Evolutionary conservation across 2,113 vertebrate genomes (phyloP).

Genomic region (Mustelus asterias): DNA sequence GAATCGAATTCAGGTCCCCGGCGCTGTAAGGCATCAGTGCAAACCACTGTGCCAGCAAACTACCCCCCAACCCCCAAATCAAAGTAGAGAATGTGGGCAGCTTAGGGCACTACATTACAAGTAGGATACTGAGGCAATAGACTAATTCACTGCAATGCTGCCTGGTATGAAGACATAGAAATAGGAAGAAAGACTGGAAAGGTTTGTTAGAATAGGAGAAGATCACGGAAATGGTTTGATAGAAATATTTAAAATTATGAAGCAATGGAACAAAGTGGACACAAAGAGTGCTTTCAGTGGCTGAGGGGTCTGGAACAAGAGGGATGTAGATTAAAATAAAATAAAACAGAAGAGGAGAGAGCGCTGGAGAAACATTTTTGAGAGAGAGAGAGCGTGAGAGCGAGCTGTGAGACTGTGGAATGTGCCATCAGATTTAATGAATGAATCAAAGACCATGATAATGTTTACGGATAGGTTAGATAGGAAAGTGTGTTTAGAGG

Average conservation of each 20-base stretch:
- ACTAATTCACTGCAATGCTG: background rate
- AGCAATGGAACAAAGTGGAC: background rate
- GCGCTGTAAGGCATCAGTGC: too few species aligned
- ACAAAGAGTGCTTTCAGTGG: background rate
- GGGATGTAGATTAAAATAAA: background rate
- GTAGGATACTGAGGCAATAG: background rate
- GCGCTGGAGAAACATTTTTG: background rate
- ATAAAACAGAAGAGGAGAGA: background rate
- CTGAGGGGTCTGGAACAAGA: background rate
- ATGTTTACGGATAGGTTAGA: background rate
- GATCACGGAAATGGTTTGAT: too few species aligned
- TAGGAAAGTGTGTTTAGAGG: too few species aligned
- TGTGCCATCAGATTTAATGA: background rate
- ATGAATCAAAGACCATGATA: background rate
- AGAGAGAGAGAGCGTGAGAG: background rate
- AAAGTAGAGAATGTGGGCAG: too few species aligned
- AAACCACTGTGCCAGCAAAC: too few species aligned
- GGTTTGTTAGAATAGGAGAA: background rate
- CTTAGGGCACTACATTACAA: background rate
- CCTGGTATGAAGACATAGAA: background rate
- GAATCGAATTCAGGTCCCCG: too few species aligned
- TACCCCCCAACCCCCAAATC: too few species aligned
- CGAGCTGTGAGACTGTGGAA: background rate
- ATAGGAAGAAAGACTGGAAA: background rate
- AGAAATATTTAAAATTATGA: background rate